phyloP scores from a whole-genome alignment of 2,888 invertebrate species.

The Pterostichus niger region DNA sequence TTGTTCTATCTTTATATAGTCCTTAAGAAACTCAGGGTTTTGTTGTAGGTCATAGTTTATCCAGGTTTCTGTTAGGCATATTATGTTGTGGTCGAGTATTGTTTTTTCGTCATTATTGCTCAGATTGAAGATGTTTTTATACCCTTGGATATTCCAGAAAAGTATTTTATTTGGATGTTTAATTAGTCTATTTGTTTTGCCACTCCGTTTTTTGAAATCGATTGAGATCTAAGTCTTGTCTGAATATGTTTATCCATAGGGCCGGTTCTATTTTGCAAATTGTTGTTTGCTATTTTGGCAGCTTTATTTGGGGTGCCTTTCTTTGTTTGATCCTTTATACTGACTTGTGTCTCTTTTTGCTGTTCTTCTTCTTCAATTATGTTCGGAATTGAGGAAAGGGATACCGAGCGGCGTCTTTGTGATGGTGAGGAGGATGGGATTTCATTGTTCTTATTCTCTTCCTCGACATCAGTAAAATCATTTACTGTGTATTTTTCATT shows the following conservation, averaged over 20 bases:
- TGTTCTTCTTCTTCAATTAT: constrained; percentile 5
- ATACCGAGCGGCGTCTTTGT: background rate
- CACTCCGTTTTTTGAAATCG: background rate
- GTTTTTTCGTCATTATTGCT: background rate
- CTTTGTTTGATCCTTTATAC: background rate
- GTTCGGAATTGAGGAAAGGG: background rate
- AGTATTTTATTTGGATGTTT: background rate
- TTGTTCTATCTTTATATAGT: background rate
- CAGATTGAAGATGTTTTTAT: constrained; percentile 1
- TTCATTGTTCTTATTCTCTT: constrained; percentile 5
- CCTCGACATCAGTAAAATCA: constrained; percentile 8
- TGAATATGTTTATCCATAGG: background rate
- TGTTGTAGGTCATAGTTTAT: background rate
- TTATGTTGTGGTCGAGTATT: background rate
- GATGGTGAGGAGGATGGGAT: background rate
- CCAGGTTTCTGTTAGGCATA: background rate
- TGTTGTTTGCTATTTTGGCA: background rate
- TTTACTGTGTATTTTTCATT: constrained; percentile 14
- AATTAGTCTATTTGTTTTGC: background rate
- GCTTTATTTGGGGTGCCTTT: constrained; percentile 1
- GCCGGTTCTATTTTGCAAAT: background rate
- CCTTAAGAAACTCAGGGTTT: background rate
- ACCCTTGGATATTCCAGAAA: background rate
- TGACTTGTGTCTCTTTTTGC: background rate
- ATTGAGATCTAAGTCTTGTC: background rate